phyloP scores from a whole-genome alignment of 2,113 vertebrate species.

The Melospiza melodia region DNA sequence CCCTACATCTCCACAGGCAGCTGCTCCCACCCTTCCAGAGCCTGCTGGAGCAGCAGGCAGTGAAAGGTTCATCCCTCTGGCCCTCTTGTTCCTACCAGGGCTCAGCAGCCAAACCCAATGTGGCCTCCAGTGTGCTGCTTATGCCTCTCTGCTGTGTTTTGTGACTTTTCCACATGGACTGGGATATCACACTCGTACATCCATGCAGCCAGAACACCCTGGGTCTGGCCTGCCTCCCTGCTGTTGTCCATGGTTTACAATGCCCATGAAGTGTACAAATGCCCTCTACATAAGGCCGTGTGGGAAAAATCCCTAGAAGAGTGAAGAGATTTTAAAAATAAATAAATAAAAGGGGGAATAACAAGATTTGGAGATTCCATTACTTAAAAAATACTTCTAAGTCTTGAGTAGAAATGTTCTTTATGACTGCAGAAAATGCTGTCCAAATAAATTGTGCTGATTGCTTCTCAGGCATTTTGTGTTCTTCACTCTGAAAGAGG shows the following conservation, averaged over 20 bases:
- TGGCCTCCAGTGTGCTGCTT: not conserved
- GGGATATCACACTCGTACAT: not conserved
- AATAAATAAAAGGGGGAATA: not conserved
- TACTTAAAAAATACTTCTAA: not conserved
- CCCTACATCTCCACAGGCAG: not conserved
- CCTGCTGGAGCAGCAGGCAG: not conserved
- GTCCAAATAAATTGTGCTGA: not conserved
- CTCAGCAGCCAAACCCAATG: accelerated
- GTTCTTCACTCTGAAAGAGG: not conserved
- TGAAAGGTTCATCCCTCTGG: not conserved
- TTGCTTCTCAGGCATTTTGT: not conserved
- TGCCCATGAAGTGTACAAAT: not conserved
- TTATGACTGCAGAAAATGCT: not conserved
- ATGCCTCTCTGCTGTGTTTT: accelerated
- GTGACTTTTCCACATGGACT: not conserved
- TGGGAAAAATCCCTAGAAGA: not conserved
- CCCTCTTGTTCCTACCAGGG: not conserved
- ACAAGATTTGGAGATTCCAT: not conserved
- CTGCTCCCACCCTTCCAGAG: not conserved
- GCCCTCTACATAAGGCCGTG: not conserved
- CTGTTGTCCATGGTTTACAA: not conserved
- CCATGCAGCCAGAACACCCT: not conserved
- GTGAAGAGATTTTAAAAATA: not conserved
- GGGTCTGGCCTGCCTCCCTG: not conserved
- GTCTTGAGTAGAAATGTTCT: not conserved